Evolutionary conservation across 2,888 invertebrate genomes (phyloP).

Genomic region (Drosophila birchii): DNA sequence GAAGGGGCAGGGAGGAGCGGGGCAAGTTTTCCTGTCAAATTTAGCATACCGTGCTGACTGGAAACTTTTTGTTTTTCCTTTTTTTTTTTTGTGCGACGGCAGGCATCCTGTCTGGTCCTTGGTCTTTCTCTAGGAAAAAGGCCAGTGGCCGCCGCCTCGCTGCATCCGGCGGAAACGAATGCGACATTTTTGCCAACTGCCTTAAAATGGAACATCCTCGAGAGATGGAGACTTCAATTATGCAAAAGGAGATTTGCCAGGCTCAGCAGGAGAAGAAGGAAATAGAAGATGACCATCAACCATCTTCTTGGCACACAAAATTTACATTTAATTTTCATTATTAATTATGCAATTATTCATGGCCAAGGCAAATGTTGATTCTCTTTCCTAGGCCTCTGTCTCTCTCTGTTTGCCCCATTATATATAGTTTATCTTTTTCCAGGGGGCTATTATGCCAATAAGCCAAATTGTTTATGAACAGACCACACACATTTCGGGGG

Average conservation of each 20-base stretch:
- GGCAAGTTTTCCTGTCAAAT: constrained; percentile 34
- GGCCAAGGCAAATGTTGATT: constrained; percentile 61
- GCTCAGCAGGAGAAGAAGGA: neutral
- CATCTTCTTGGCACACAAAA: constrained; percentile 37
- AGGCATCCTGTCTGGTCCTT: constrained; percentile 27
- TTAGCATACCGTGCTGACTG: constrained; percentile 37
- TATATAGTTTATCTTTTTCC: constrained; percentile 53
- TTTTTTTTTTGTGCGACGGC: constrained; percentile 26
- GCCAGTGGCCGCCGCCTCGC: constrained; percentile 14
- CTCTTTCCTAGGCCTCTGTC: constrained; percentile 26
- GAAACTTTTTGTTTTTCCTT: constrained; percentile 29
- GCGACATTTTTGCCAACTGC: constrained; percentile 58
- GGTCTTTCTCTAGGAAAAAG: constrained; percentile 22
- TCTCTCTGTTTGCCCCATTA: constrained; percentile 57
- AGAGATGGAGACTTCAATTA: constrained; percentile 64
- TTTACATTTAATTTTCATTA: constrained; percentile 71
- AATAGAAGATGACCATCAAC: neutral
- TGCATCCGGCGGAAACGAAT: constrained; percentile 54
- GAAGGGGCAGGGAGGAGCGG: neutral
- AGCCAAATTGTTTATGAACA: constrained; percentile 66
- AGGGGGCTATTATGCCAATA: constrained; percentile 71
- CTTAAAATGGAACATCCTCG: constrained; percentile 62
- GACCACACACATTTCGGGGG: constrained; percentile 2
- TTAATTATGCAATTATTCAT: constrained; percentile 69
- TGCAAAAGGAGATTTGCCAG: constrained; percentile 65